These are phyloP conservation scores for Lytechinus pictus DNA, from an alignment of 35 echinoderm and acorn worm genomes.

Conservation along the genomic window DNA sequence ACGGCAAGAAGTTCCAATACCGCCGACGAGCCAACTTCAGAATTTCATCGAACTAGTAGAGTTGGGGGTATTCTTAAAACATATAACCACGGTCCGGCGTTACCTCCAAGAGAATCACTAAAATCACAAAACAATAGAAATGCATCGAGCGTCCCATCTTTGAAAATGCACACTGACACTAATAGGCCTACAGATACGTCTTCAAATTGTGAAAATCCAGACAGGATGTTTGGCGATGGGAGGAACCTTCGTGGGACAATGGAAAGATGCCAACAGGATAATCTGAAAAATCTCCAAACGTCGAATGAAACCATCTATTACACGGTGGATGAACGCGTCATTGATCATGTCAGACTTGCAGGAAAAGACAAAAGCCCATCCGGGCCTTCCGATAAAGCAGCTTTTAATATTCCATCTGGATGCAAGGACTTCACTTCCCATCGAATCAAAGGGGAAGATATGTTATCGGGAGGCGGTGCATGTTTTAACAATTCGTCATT, in stretches of 20 bases:
- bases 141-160: not conserved
- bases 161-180: not conserved
- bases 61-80: not conserved
- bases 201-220: not conserved
- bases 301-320: not conserved
- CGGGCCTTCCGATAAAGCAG: not conserved
- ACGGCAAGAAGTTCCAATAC: not conserved
- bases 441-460: not conserved
- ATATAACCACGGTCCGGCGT: not conserved
- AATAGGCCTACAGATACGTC: too few species aligned
- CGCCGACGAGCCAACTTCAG: not conserved
- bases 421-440: not conserved
- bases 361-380: not conserved
- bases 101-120: not conserved
- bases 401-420: not conserved
- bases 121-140: not conserved
- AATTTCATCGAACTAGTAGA: not conserved
- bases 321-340: not conserved
- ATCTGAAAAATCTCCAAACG: not conserved
- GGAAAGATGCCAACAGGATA: not conserved
- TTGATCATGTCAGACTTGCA: not conserved
- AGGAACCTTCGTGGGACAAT: not conserved
- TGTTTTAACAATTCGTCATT: not conserved
- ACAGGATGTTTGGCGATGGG: not conserved
- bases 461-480: not conserved